Evolutionary conservation across 2,888 invertebrate species (phyloP).

Genomic region (Caenorhabditis sp.): DNA sequence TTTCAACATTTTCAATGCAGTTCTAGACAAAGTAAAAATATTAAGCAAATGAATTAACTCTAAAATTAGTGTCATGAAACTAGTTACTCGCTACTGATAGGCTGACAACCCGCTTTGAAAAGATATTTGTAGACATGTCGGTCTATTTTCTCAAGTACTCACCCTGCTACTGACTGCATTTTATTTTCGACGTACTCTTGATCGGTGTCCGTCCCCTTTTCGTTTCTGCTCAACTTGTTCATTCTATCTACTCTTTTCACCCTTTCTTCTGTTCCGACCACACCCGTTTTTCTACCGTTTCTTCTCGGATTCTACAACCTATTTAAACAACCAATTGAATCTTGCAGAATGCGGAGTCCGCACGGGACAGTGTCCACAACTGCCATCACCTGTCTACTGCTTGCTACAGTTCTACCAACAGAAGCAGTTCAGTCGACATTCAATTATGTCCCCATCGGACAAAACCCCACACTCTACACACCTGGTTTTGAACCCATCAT

Average conservation of each 20-base stretch:
- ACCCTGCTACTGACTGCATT: constrained; percentile 45
- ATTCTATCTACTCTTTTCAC: constrained; percentile 20
- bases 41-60: constrained; percentile 6
- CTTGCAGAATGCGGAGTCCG: constrained; percentile 66
- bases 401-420: constrained; percentile 24
- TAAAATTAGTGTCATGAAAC: constrained; percentile 49
- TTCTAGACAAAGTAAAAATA: background rate
- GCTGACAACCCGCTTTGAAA: constrained; percentile 51
- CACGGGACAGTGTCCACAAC: constrained; percentile 44
- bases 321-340: background rate
- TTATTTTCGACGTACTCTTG: constrained; percentile 44
- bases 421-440: constrained; percentile 60
- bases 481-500: constrained; percentile 82
- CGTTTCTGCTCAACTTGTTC: constrained; percentile 16
- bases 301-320: constrained; percentile 1
- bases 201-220: constrained; percentile 25
- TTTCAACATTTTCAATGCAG: background rate
- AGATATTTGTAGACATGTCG: constrained; percentile 63
- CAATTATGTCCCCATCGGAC: constrained; percentile 74
- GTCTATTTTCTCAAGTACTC: constrained; percentile 63
- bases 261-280: constrained; percentile 44
- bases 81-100: constrained; percentile 46
- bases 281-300: constrained; percentile 48
- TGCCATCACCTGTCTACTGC: constrained; percentile 36
- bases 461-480: constrained; percentile 80